These are phyloP conservation scores for Bellardia bayeri DNA, from an alignment of 2,888 invertebrate species.

Conservation along the genomic window DNA sequence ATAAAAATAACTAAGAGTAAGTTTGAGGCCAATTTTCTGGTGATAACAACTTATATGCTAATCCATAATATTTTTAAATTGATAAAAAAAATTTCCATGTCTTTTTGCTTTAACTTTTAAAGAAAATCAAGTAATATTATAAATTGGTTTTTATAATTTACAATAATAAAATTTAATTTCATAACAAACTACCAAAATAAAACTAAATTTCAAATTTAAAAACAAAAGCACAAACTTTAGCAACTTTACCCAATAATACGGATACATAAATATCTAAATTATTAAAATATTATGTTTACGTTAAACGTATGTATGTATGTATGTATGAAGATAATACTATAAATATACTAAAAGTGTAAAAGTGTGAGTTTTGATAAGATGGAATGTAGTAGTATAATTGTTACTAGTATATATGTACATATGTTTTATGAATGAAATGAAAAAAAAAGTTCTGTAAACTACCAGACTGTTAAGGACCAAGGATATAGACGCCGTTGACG, in stretches of 20 bases:
- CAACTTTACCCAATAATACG: background rate
- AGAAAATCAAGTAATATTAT: too few species aligned
- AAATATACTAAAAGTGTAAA: conserved; percentile 6
- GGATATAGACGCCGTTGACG: conserved; percentile 82
- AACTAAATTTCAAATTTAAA: too few species aligned
- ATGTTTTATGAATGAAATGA: conserved; percentile 30
- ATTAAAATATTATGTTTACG: too few species aligned
- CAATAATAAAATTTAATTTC: too few species aligned
- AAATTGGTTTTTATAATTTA: too few species aligned
- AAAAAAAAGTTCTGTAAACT: conserved; percentile 73
- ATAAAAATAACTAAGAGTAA: too few species aligned
- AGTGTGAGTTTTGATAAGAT: background rate
- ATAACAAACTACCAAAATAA: too few species aligned
- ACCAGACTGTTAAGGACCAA: conserved; percentile 84
- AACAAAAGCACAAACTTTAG: background rate
- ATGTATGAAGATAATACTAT: background rate
- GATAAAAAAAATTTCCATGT: too few species aligned
- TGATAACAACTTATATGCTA: too few species aligned
- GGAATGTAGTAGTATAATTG: background rate
- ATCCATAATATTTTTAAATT: too few species aligned
- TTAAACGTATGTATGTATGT: background rate
- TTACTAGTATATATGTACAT: background rate
- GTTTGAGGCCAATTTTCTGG: too few species aligned
- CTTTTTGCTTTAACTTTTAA: too few species aligned
- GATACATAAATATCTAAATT: background rate